Conservation (phyloP, 2,888 invertebrate species). For the Lasioglossum lativentre region DNA sequence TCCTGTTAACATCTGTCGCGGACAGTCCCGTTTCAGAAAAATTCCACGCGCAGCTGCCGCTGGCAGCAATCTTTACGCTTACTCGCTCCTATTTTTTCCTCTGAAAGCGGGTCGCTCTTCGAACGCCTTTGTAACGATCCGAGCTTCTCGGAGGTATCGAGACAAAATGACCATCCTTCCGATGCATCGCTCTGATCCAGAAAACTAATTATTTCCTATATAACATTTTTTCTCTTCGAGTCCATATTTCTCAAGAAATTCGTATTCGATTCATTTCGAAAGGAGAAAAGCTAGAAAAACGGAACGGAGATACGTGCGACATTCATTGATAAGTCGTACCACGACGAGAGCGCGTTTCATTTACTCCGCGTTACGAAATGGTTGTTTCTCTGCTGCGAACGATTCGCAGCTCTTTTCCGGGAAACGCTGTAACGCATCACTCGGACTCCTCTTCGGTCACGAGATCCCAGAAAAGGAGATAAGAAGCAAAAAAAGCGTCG, state of each 20-base stretch:
- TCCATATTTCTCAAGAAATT: too few relatives aligned
- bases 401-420: neutral
- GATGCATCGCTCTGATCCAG: neutral
- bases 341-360: neutral
- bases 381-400: neutral
- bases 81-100: conserved; percentile 38
- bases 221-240: too few relatives aligned
- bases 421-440: neutral
- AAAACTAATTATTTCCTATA: neutral
- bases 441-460: neutral
- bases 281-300: too few relatives aligned
- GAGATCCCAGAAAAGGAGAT: neutral
- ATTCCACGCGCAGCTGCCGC: conserved; percentile 60
- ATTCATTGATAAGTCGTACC: neutral
- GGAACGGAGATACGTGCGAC: too few relatives aligned
- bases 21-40: conserved; percentile 64
- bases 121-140: conserved; percentile 30
- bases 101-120: neutral
- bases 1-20: conserved; percentile 68
- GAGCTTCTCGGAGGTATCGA: conserved; percentile 8
- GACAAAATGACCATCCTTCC: conserved; percentile 28
- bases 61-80: conserved; percentile 45
- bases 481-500: neutral
- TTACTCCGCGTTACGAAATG: neutral
- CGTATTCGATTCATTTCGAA: too few relatives aligned